Evolutionary conservation across 2,113 vertebrate species (phyloP), one percentile per base, ranked within the genome.

Genomic region (Electrona antarctica): DNA sequence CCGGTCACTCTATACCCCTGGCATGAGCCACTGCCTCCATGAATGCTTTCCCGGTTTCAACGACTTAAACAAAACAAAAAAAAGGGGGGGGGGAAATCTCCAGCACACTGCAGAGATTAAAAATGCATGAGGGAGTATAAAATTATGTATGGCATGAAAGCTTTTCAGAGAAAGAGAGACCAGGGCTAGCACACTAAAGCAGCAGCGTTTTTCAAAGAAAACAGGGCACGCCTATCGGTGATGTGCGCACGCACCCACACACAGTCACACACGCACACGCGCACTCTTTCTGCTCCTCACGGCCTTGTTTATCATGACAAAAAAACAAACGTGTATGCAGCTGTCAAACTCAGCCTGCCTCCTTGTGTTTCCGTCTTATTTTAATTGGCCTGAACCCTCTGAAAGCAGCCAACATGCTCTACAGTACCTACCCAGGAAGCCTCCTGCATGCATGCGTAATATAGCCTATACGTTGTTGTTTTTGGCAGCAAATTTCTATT

Each of bases 361-460:
- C 50, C 47, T 12, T 14, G 15, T 51, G 13, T 60, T 21, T 58
- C 29, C 28, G 46, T 58, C 13, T 55, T 21, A 47, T 41, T 59
- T 82, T 73, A 71, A 77, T 76, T 65, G 66, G 54, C 59, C 71
- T 58, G 66, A 0, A 52, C 7, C 45, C 29, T 60, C 60, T 63
- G 54, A 86, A 81, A 50, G 56, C 68, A 58, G 21, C 63, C 49
- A 14, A 49, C 21, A 21, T 2, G 55, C 52, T 66, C 60, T 72
- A 68, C 33, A 3, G 3, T 73, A 45, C 50, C 60, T 74, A 68
- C 71, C 45, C 50, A 60, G 66, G 41, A 33, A 61, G 14, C 61
- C 64, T 58, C 33, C 60, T 70, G 60, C 69, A 61, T 77, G 47
- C 3, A 41, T 41, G 33, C 65, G 77, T 77, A 21, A 21, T 21